Percentiles rank a stretch among this genome's conserved stretches.
Conservation (phyloP, 2,797 vertebrate species). For the Crenichthys baileyi region DNA sequence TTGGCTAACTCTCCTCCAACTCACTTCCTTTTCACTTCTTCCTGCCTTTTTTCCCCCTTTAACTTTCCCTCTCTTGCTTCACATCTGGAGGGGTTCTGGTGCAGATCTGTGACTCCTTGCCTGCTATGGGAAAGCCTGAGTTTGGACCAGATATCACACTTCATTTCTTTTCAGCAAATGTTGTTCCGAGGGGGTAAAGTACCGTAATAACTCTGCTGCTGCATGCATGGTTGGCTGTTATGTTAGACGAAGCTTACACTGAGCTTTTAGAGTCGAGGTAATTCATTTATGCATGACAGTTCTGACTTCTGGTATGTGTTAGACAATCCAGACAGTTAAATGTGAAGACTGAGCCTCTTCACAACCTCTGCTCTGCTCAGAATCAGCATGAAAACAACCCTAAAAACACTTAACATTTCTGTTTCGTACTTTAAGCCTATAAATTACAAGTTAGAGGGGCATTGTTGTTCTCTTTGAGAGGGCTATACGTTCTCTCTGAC, state of each 20-base stretch:
- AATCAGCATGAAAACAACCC: constrained; percentile 14
- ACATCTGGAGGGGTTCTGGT: constrained; percentile 89
- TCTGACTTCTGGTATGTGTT: constrained; percentile 28
- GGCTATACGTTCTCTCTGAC: constrained; percentile 15
- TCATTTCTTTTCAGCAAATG: constrained; percentile 51
- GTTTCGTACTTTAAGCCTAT: constrained; percentile 9
- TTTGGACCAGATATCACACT: constrained; percentile 66
- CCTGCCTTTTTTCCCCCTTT: constrained; percentile 47
- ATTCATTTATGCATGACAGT: constrained; percentile 42
- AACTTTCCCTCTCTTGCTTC: constrained; percentile 62
- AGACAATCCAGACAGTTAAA: constrained; percentile 5
- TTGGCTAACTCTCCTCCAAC: constrained; percentile 62
- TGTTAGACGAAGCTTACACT: constrained; percentile 11
- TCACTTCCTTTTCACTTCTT: constrained; percentile 56
- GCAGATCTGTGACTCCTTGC: constrained; percentile 74
- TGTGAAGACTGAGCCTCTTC: constrained; percentile 4
- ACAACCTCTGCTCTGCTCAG: constrained; percentile 6
- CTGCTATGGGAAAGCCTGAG: constrained; percentile 82
- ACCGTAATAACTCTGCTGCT: constrained; percentile 42
- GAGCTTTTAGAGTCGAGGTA: constrained; percentile 33
- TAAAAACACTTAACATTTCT: constrained; percentile 11
- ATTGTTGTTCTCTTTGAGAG: constrained; percentile 12
- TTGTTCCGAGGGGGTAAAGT: constrained; percentile 63
- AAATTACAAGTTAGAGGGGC: constrained; percentile 5
- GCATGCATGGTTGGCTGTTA: constrained; percentile 25